Conservation (phyloP, 2,797 vertebrate genomes). For the Chrosomus eos region DNA sequence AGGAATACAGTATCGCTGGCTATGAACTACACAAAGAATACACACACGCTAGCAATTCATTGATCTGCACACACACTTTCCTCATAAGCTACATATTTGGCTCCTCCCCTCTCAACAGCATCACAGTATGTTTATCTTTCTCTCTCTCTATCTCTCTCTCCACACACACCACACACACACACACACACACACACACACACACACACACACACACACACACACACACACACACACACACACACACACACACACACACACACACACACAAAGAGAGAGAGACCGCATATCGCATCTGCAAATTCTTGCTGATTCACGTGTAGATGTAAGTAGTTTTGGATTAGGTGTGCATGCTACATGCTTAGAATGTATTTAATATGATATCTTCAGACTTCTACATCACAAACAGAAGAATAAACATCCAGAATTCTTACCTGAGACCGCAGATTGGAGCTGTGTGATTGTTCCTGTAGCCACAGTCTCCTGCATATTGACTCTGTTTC, state of each 20-base stretch:
- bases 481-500: conserved; percentile 29
- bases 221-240: not conserved
- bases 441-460: conserved; percentile 22
- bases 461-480: conserved; percentile 32
- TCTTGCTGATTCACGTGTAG: not conserved
- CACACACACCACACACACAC: conserved; percentile 2
- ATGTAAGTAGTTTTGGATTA: not conserved
- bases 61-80: conserved; percentile 33
- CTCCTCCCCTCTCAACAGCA: conserved; percentile 40
- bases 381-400: not conserved
- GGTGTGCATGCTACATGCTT: not conserved
- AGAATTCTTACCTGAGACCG: conserved; percentile 46
- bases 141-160: not conserved
- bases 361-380: not conserved
- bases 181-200: not conserved
- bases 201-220: conserved; percentile 1
- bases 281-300: not conserved
- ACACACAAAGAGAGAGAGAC: not conserved
- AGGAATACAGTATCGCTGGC: not conserved
- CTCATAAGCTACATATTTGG: conserved; percentile 4
- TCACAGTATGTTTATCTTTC: conserved; percentile 31
- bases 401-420: not conserved
- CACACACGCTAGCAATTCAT: not conserved
- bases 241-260: conserved; percentile 16
- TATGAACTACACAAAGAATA: not conserved